Evolutionary conservation across 2,888 invertebrate species (phyloP), one percentile per base, ranked within the genome.

Genomic region (Drosophila siamana): DNA sequence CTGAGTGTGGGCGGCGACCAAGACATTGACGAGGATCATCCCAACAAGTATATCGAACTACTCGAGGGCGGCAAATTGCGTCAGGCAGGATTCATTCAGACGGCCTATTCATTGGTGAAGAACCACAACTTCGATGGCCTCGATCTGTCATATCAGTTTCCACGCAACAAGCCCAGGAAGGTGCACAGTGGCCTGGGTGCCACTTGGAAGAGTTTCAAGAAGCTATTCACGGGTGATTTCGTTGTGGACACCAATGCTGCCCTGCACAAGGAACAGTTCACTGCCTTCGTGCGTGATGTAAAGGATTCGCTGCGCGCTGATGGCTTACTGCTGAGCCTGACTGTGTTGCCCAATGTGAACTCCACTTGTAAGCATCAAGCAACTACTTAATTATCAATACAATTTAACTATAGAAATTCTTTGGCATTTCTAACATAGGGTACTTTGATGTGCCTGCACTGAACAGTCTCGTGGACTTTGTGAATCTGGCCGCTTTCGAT

Each of bases 61-160:
- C 91, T 96, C 83, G 97, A 97, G 90, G 94, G 95, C 0, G 94
- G 95, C 7, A 93, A 95, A 8, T 95, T 95, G 85, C 94, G 94
- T 2, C 94, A 97, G 73, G 94, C 94, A 0, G 94, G 95, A 6
- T 97, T 97, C 86, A 94, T 96, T 19, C 95, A 95, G 89, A 96
- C 96, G 0, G 95, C 95, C 0, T 94, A 94, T 19, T 92, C 94
- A 0, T 80, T 97, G 40, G 93, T 96, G n/a, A 95, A 95, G 74
- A 95, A 95, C 62, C 95, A 96, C 85, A 95, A 95, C 11, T 98
- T 98, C 80, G 97, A 98, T 91, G 98, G 98, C 1, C 93, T 98
- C 41, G 98, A 98, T 91, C 93, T 97, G 28, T 96, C 95, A 1
- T 97, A 97, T 96, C 95, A 97, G 91, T 96, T 97, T 92, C 95